Conservation (phyloP, 2,797 vertebrate species). For the Urosaurus nigricauda region DNA sequence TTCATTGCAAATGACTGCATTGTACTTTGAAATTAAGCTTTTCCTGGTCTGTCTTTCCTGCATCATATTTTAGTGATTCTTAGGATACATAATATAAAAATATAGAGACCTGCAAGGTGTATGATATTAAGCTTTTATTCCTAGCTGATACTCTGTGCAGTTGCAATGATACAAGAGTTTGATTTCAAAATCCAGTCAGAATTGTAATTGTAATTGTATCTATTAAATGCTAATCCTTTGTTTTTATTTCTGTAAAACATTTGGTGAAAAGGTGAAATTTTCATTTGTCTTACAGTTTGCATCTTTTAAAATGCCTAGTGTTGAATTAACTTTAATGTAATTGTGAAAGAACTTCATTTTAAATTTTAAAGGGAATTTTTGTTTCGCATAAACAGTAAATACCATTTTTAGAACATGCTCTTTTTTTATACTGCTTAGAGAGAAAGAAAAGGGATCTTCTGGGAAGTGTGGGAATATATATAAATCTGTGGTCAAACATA, state of each 20-base stretch:
- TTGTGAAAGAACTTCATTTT: constrained; percentile 76
- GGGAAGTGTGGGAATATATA: not conserved
- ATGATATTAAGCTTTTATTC: not conserved
- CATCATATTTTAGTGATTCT: not conserved
- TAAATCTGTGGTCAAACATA: constrained; percentile 21
- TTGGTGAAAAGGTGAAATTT: constrained; percentile 76
- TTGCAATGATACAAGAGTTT: not conserved
- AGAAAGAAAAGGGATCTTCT: not conserved
- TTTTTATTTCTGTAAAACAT: constrained; percentile 72
- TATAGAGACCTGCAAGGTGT: not conserved
- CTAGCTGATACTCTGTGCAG: not conserved
- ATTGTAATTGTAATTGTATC: constrained; percentile 50
- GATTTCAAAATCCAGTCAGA: constrained; percentile 35
- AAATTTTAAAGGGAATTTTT: constrained; percentile 77
- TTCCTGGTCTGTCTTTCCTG: not conserved
- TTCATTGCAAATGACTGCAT: constrained; percentile 50
- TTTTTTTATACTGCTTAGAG: constrained; percentile 53
- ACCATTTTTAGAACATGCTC: constrained; percentile 73
- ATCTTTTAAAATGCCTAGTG: constrained; percentile 72
- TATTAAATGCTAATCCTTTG: constrained; percentile 72
- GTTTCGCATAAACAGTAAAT: constrained; percentile 77
- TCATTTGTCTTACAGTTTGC: constrained; percentile 79
- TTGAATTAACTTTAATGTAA: constrained; percentile 62
- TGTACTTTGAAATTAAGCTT: constrained; percentile 41
- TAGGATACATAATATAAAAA: not conserved